Evolutionary conservation across 2,888 invertebrate genomes (phyloP), one percentile per base, ranked within the genome.

Genomic region (Tetranychus truncatus): DNA sequence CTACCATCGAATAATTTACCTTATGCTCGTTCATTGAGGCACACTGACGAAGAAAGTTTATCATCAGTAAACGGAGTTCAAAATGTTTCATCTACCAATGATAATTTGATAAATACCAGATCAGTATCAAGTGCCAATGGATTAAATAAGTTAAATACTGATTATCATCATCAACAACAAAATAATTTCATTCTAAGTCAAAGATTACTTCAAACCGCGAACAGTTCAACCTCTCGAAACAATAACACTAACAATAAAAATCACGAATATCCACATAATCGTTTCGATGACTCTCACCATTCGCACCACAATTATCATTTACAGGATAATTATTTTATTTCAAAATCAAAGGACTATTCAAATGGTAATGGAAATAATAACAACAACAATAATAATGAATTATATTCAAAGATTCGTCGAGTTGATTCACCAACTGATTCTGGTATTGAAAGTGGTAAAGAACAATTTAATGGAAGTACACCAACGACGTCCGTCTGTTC

Each of bases 371-470:
- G 20, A 18, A 18, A 67, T 69, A 20, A 21, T 1, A 69, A 67
- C 24, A 67, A 69, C 20, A 69, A 69, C 21, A 21, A 21, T 69
- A 20, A 6, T 20, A 69, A 69, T 24, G 69, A 11, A 18, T 15
- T 24, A 8, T 69, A 20, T 69, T 20, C 21, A 34, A 78, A 78
- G 75, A 71, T 76, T 66, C 76, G 77, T 78, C 81, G 80, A n/a
- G 78, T 92, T 75, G 93, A 93, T 81, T 92, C 92, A 15, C 93
- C 93, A 45, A 92, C 91, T 78, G 94, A 94, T 83, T 93, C 93
- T 74, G 94, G 93, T 73, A 93, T 94, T 81, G 94, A 94, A 82
- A 91, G 91, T 9, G 93, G 93, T 66, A 92, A 92, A 77, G 92
- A 93, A 82, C 91, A 91, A 81, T 87, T 90, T 77, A 91, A 91